Conservation (phyloP, 2,797 vertebrate genomes). For the Fistularia tabacaria region DNA sequence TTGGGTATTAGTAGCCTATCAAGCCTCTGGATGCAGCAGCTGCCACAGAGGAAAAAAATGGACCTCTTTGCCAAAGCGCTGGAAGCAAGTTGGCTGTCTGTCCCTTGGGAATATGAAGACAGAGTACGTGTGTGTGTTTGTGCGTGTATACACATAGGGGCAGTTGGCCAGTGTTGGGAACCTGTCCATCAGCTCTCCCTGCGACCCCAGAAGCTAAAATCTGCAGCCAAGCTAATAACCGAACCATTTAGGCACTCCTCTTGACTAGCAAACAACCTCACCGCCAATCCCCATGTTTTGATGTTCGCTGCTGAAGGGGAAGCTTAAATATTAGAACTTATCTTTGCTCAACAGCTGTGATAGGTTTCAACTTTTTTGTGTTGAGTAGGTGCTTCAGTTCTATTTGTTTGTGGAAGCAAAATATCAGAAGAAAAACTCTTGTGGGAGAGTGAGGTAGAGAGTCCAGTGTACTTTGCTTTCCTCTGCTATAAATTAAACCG, state of each 20-base stretch:
- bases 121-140: conserved; percentile 17
- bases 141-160: conserved; percentile 9
- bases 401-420: conserved; percentile 52
- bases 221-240: conserved; percentile 60
- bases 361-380: conserved; percentile 49
- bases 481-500: conserved; percentile 51
- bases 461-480: conserved; percentile 23
- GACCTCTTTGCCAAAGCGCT: conserved; percentile 69
- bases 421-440: conserved; percentile 21
- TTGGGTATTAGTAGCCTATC: conserved; percentile 78
- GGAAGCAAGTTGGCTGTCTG: conserved; percentile 68
- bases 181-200: conserved; percentile 57
- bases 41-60: conserved; percentile 64
- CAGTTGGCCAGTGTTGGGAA: conserved; percentile 40
- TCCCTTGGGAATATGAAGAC: conserved; percentile 60
- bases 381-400: conserved; percentile 46
- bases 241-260: conserved; percentile 53
- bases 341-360: conserved; percentile 69
- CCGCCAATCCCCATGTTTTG: conserved; percentile 60
- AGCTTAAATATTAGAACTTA: conserved; percentile 71
- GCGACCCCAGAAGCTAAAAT: conserved; percentile 60
- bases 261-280: conserved; percentile 54
- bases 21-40: conserved; percentile 79
- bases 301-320: conserved; percentile 67
- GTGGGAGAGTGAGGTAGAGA: conserved; percentile 7